Conservation (phyloP, 2,797 vertebrate genomes). For the Gorsachius magnificus region DNA sequence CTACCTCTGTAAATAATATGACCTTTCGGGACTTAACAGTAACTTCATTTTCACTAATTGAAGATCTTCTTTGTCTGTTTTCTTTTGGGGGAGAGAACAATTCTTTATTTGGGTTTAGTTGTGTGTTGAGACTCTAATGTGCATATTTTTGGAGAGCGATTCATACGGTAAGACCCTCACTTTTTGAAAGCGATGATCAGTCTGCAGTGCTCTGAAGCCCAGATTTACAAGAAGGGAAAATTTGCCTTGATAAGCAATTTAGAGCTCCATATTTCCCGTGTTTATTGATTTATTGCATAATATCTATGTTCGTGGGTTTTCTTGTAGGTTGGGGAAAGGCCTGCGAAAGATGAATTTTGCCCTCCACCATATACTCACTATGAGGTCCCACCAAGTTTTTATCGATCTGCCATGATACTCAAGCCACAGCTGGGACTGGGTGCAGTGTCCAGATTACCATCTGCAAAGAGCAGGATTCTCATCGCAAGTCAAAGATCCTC, state of each 20-base stretch:
- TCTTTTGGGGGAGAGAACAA: neutral
- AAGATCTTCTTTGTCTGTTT: neutral
- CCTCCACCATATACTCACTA: conserved; percentile 78
- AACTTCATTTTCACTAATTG: neutral
- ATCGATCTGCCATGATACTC: conserved; percentile 87
- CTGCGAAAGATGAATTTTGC: conserved; percentile 78
- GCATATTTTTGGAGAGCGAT: rapidly evolving
- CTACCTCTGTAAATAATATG: neutral
- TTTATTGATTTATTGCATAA: neutral
- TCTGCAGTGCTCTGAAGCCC: neutral
- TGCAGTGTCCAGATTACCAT: conserved; percentile 86
- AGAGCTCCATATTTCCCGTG: neutral
- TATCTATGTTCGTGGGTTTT: conserved; percentile 2
- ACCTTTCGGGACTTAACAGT: neutral
- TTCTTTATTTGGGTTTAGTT: neutral
- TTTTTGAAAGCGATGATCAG: neutral
- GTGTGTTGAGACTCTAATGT: neutral
- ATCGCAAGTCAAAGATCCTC: conserved; percentile 85
- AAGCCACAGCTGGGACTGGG: conserved; percentile 93
- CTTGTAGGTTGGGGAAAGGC: conserved; percentile 72
- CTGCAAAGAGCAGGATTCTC: conserved; percentile 84
- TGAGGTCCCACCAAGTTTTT: conserved; percentile 79
- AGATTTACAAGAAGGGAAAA: neutral
- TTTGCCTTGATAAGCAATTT: neutral
- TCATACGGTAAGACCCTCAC: neutral